These are phyloP conservation scores for Hyperoplus lanceolatus DNA, from an alignment of 2,797 vertebrate species.

Conservation along the genomic window DNA sequence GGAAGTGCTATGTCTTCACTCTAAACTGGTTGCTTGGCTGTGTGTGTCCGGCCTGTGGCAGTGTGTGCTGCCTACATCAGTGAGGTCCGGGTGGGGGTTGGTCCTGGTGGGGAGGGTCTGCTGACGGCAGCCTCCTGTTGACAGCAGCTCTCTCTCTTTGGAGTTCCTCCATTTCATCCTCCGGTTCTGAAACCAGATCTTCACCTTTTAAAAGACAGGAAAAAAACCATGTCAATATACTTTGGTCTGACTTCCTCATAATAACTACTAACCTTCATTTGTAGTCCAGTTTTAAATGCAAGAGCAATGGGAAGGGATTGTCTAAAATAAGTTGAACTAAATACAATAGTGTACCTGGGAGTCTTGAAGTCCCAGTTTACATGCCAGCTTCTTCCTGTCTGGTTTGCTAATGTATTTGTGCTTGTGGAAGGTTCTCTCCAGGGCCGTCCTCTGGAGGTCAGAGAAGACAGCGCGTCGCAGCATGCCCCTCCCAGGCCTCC, in stretches of 20 bases:
- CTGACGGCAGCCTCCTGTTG: constrained; percentile 94
- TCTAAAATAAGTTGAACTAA: background rate
- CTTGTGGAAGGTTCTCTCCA: constrained; percentile 99
- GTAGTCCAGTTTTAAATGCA: background rate
- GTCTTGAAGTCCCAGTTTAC: constrained; percentile 95
- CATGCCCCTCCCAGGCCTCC: constrained; percentile 97
- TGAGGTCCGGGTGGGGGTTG: constrained; percentile 97
- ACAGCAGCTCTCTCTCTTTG: constrained; percentile 96
- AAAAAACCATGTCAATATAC: background rate
- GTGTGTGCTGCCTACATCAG: constrained; percentile 90
- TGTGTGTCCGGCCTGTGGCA: constrained; percentile 79
- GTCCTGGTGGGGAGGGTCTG: constrained; percentile 97
- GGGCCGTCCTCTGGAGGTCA: constrained; percentile 94
- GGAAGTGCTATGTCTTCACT: constrained; percentile 93
- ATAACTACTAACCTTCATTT: too few relatives aligned
- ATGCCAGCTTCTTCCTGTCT: constrained; percentile 94
- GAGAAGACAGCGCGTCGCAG: constrained; percentile 97
- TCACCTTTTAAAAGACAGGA: constrained; percentile 86
- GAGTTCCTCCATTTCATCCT: constrained; percentile 99
- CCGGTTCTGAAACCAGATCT: constrained; percentile 99
- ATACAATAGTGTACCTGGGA: constrained; percentile 88
- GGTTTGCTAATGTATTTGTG: constrained; percentile 99
- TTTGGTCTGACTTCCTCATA: background rate
- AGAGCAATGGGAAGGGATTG: background rate
- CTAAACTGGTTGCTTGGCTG: constrained; percentile 91